Conservation (phyloP, 2,113 vertebrate genomes). For the Tor tambroides region DNA sequence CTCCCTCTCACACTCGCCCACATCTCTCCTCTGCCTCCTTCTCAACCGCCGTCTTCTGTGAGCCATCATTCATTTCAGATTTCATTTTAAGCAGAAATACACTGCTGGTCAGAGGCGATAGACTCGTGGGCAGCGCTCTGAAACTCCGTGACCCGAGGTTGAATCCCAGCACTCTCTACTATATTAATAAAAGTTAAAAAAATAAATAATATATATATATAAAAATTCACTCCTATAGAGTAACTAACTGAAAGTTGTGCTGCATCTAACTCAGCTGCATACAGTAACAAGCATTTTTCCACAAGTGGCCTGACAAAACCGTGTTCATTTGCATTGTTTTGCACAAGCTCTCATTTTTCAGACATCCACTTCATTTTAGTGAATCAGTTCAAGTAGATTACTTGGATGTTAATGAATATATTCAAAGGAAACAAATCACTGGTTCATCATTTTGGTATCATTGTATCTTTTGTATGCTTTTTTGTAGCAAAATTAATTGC, state of each 20-base stretch:
- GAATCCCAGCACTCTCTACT: background rate
- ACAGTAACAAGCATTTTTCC: background rate
- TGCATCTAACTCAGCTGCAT: background rate
- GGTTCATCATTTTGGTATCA: too few relatives aligned
- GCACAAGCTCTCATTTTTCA: background rate
- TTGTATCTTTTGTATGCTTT: too few relatives aligned
- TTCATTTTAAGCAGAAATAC: slow-evolving; percentile 19
- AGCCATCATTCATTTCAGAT: slow-evolving; percentile 28
- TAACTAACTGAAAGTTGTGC: background rate
- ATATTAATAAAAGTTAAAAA: background rate
- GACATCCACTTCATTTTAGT: too few relatives aligned
- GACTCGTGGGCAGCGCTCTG: background rate
- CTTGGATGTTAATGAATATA: too few relatives aligned
- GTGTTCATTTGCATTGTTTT: background rate
- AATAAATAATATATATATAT: background rate
- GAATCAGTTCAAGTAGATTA: too few relatives aligned
- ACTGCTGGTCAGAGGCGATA: background rate
- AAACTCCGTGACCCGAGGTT: background rate
- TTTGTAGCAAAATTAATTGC: too few relatives aligned
- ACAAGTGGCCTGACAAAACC: background rate
- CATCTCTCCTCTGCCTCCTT: slow-evolving; percentile 20
- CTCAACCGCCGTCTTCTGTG: background rate
- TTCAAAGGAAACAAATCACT: too few relatives aligned
- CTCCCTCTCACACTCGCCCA: background rate
- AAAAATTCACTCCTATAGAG: background rate